These are phyloP conservation scores for Dasyprocta punctata DNA, from an alignment of 2,113 vertebrate genomes.

Conservation along the genomic window DNA sequence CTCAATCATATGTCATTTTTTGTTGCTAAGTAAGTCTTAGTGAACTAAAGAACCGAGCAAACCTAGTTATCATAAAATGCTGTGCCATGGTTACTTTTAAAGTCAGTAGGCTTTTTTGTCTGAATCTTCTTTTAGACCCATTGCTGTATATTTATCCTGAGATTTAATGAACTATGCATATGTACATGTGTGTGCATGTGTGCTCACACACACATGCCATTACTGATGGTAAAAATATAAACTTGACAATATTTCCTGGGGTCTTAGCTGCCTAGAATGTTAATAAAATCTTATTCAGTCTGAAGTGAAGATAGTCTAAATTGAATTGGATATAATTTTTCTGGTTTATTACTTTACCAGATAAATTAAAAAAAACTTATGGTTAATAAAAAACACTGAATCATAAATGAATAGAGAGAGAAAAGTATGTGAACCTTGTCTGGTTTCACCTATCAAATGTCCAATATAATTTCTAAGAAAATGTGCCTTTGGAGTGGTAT, in stretches of 20 bases:
- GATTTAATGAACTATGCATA: not conserved
- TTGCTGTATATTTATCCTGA: not conserved
- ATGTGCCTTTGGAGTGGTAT: slow-evolving; percentile 31
- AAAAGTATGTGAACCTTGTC: slow-evolving; percentile 23
- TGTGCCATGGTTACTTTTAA: not conserved
- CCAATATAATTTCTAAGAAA: slow-evolving; percentile 62
- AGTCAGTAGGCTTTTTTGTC: not conserved
- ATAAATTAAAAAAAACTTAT: not conserved
- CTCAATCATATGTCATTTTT: not conserved
- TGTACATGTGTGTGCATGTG: not conserved
- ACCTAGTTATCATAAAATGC: not conserved
- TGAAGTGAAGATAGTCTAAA: slow-evolving; percentile 43
- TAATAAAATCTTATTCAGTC: slow-evolving; percentile 61
- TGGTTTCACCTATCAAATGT: slow-evolving; percentile 42
- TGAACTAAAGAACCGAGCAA: not conserved
- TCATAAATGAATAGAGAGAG: slow-evolving; percentile 47
- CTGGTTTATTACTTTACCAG: slow-evolving; percentile 41
- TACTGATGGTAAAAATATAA: slow-evolving; percentile 44
- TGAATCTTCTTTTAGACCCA: not conserved
- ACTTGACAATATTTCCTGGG: slow-evolving; percentile 9
- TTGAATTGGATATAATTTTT: slow-evolving; percentile 61
- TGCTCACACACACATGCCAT: not conserved
- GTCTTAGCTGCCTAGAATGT: slow-evolving; percentile 13
- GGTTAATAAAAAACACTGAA: slow-evolving; percentile 50
- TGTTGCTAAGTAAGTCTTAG: not conserved